Conservation (phyloP, 2,113 vertebrate species). For the Otis tarda region DNA sequence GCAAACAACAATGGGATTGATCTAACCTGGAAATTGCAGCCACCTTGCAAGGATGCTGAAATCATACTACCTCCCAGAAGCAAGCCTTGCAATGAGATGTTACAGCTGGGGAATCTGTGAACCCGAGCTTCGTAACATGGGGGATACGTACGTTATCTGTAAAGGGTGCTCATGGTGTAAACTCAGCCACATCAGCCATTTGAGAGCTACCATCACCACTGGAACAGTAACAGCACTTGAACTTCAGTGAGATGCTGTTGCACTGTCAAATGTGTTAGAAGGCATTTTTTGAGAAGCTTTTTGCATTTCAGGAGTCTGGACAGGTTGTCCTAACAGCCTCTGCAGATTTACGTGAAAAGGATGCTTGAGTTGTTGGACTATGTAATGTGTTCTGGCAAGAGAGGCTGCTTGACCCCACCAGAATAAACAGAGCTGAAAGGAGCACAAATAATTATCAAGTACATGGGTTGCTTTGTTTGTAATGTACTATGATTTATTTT, state of each 20-base stretch:
- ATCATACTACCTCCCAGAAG: neutral
- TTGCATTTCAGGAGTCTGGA: conserved; percentile 45
- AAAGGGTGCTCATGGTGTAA: neutral
- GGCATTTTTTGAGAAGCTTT: neutral
- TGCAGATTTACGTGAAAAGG: neutral
- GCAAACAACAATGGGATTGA: neutral
- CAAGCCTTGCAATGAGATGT: neutral
- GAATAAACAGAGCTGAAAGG: neutral
- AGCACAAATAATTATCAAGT: neutral
- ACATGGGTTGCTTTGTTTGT: neutral
- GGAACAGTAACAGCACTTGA: neutral
- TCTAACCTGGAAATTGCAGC: neutral
- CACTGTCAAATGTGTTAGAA: neutral
- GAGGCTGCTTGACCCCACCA: neutral
- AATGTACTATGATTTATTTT: neutral
- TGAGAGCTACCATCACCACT: accelerated
- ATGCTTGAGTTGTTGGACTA: neutral
- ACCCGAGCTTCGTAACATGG: neutral
- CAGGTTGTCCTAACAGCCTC: neutral
- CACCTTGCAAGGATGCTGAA: neutral
- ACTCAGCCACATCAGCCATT: neutral
- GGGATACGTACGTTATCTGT: neutral
- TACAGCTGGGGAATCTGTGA: neutral
- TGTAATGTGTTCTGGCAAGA: neutral
- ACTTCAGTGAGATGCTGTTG: neutral